Evolutionary conservation across 1,140 invertebrate species (phyloP), one percentile per base, ranked within the genome.

Genomic region (Galleria mellonella): DNA sequence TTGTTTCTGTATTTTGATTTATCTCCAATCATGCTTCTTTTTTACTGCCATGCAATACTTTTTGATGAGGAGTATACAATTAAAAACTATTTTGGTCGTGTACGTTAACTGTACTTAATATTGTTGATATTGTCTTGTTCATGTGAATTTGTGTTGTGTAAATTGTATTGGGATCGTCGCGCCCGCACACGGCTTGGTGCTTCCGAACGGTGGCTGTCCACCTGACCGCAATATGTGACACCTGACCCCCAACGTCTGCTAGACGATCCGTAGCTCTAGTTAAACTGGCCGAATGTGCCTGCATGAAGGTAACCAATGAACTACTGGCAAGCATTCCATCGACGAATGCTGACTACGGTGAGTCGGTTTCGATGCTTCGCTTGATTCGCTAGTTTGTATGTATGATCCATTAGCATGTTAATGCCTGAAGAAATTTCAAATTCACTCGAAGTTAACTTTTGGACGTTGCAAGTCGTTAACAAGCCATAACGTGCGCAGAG

Each of bases 81-180:
- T 83, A 84, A 84, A 84, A 84, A 84, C 81, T 79, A 84, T 84
- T 84, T 84, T 84, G 81, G 81, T 84, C 81, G 81, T 82, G 72
- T 83, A 72, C 72, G 60, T 82, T 72, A 64, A 74, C 63, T 81
- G 73, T 83, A 69, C 58, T 59, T 55, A 52, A 77, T 47, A 50
- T 71, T 69, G 69, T 83, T 70, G 55, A 72, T 76, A 77, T 75
- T 83, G 78, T 83, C 78, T 85, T 83, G 78, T 82, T 82, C 64
- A 82, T 83, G 78, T 85, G 82, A 82, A 83, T 82, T 85, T 83
- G 82, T 85, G 82, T 83, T 78, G 82, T 83, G 77, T 72, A 78
- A 52, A 54, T 55, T 64, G 50, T 67, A 62, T 59, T 52, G 67
- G 73, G 70, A 72, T 49, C 75, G 71, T 63, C 68, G 75, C 76